phyloP scores from a whole-genome alignment of 1,140 invertebrate genomes.

The Brachionus rubens region DNA sequence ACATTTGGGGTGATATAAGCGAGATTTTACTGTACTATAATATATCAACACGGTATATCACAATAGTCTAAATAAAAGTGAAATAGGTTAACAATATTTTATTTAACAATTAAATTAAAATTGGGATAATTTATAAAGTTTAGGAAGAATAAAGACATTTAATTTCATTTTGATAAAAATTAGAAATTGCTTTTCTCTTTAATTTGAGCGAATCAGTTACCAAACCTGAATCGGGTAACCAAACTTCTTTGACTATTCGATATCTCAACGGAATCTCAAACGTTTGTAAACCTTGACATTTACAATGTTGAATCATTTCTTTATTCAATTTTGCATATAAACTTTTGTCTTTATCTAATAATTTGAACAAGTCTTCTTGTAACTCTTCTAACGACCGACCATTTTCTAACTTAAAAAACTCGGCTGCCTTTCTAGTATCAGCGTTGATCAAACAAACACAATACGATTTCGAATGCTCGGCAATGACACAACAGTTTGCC shows the following conservation, averaged over 20 bases:
- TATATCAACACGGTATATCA: too few species aligned
- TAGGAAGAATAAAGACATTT: not conserved
- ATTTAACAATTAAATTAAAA: too few species aligned
- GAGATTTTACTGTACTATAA: too few species aligned
- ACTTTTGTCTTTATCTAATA: not conserved
- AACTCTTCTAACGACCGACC: not conserved
- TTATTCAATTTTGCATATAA: not conserved
- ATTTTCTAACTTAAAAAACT: not conserved
- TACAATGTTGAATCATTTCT: not conserved
- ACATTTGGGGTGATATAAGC: too few species aligned
- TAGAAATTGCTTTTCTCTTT: conserved; percentile 65
- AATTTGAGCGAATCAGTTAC: conserved; percentile 96
- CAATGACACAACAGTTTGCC: not conserved
- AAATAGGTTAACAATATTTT: too few species aligned
- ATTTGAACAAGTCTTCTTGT: not conserved
- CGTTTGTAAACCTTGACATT: conserved; percentile 65
- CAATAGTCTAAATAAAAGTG: too few species aligned
- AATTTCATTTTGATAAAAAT: conserved; percentile 13
- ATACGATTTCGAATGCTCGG: not conserved
- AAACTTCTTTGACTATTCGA: conserved; percentile 80
- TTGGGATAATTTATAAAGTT: too few species aligned
- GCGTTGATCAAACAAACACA: not conserved
- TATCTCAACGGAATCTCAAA: conserved; percentile 88
- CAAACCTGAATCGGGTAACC: conserved; percentile 92
- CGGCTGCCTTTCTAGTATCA: not conserved